phyloP scores from a whole-genome alignment of 2,888 invertebrate genomes.

The Anodontia alba region DNA sequence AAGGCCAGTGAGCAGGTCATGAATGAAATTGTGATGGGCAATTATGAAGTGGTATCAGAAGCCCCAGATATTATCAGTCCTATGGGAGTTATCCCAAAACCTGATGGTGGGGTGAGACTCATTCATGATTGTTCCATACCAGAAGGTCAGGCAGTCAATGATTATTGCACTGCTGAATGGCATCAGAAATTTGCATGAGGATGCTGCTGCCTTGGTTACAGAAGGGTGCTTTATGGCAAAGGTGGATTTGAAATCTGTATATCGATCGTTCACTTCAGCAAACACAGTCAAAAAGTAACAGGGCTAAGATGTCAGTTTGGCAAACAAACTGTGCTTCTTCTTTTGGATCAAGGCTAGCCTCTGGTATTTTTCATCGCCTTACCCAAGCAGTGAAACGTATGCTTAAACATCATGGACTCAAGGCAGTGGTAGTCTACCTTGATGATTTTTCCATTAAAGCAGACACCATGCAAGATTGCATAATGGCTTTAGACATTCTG shows the following conservation, averaged over 20 bases:
- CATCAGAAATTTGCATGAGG: neutral
- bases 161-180: neutral
- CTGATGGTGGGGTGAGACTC: neutral
- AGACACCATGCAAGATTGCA: no score
- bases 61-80: neutral
- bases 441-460: neutral
- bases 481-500: neutral
- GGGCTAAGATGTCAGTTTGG: neutral
- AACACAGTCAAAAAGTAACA: neutral
- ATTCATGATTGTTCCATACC: neutral
- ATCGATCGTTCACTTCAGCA: neutral
- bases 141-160: neutral
- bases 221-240: neutral
- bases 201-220: neutral
- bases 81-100: neutral
- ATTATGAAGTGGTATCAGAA: neutral
- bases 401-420: neutral
- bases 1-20: neutral
- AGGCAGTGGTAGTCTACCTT: neutral
- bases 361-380: constrained; percentile 19
- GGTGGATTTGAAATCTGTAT: neutral
- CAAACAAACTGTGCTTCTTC: neutral
- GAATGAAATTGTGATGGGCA: neutral
- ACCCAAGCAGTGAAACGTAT: neutral
- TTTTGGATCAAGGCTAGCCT: constrained; percentile 12